These are phyloP conservation scores for Eupithecia abbreviata DNA, from an alignment of 2,888 invertebrate genomes.

Conservation along the genomic window DNA sequence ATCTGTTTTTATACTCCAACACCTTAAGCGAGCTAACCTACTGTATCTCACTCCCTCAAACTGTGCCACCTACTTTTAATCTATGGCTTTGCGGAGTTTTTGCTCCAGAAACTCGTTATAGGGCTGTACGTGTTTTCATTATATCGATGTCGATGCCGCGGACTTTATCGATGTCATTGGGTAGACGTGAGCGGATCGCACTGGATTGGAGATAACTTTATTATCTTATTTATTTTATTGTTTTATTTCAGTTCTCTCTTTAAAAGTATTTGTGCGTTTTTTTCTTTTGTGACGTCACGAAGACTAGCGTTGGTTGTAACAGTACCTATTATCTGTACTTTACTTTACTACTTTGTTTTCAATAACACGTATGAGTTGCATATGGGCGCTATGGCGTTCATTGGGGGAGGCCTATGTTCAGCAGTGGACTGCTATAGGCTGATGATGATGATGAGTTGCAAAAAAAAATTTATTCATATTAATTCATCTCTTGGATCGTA, in stretches of 20 bases:
- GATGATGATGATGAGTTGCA: no score
- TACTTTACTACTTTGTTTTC: no score
- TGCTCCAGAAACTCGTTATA: slow-evolving; percentile 62
- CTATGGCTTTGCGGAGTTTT: slow-evolving; percentile 36
- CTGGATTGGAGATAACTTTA: slow-evolving; percentile 3
- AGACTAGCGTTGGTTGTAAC: no score
- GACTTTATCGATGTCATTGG: slow-evolving; percentile 48
- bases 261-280: background rate
- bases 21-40: background rate
- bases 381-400: no score
- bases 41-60: slow-evolving; percentile 6
- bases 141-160: slow-evolving; percentile 39
- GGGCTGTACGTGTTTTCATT: slow-evolving; percentile 62
- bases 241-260: background rate
- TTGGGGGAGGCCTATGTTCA: no score
- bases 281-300: no score
- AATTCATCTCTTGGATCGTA: no score
- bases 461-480: no score
- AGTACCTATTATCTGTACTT: no score
- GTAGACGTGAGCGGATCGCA: slow-evolving; percentile 35
- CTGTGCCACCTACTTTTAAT: slow-evolving; percentile 25
- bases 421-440: no score
- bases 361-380: no score
- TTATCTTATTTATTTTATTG: slow-evolving; percentile 1
- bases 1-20: no score